These are phyloP conservation scores for Girardia tigrina DNA, from an alignment of 2,888 invertebrate species.

Conservation along the genomic window DNA sequence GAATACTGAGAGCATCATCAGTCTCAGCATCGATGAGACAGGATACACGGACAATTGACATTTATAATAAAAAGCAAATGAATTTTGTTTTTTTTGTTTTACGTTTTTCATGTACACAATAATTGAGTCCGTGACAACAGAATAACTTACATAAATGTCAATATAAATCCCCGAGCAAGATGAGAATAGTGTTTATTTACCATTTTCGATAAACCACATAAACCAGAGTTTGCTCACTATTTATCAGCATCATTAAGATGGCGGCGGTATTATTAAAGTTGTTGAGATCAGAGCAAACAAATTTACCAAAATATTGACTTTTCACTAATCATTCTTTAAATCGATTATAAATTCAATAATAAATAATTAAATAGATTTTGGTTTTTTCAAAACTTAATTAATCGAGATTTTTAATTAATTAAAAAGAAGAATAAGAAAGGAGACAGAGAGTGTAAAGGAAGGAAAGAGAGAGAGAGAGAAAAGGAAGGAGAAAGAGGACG, in stretches of 20 bases:
- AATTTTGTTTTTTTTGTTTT: background rate
- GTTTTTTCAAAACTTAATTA: too few relatives aligned
- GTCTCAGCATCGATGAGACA: too few relatives aligned
- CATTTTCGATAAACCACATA: background rate
- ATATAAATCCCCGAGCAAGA: background rate
- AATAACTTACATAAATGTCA: background rate
- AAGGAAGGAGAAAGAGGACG: too few relatives aligned
- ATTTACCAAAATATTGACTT: slow-evolving; percentile 18
- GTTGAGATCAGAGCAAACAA: slow-evolving; percentile 17
- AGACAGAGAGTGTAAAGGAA: too few relatives aligned
- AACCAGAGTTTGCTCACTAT: background rate
- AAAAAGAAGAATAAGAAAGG: too few relatives aligned
- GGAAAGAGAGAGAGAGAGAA: too few relatives aligned
- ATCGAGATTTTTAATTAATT: too few relatives aligned
- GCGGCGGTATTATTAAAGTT: slow-evolving; percentile 12
- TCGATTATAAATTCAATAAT: background rate
- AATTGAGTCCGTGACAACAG: slow-evolving; percentile 19
- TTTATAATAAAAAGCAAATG: too few relatives aligned
- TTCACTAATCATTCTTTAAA: background rate
- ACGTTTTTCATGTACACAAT: background rate
- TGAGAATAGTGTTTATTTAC: background rate
- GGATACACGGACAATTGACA: background rate
- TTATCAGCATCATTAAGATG: background rate
- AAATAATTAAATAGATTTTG: background rate
- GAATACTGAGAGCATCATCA: too few relatives aligned